Base-by-base conservation (phyloP, 2,888 invertebrate species). In the Blastobasis adustella region DNA sequence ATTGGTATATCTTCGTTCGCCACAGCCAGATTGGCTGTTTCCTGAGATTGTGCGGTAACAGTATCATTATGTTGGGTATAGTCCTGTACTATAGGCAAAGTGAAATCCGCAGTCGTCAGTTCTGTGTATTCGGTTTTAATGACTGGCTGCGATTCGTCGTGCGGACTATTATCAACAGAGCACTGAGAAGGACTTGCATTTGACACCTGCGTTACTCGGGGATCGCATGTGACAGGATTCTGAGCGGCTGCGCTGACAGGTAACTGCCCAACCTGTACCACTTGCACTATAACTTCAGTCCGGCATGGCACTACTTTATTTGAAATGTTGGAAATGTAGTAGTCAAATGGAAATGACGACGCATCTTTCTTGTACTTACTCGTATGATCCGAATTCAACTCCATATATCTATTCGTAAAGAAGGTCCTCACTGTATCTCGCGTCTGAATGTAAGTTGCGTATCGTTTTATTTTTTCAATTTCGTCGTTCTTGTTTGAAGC, bases 261-360 rank as follows among this genome's bases (percentile, higher is more conserved):
- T 45, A 84, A 56, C 57, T 88, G 87, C 0, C 88, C 89, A 3
- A 92, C 83, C 67, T 92, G 92, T 0, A 92, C 91, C 1, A 92
- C 90, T 67, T 92, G 90, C 0, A 91, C 90, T 6, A 89, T 78
- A 6, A 67, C 50, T 57, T 79, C 68, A 39, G 66, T 50, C 66
- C 82, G 71, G 63, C 81, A 54, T 1, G 92, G 92, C 43, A 88
- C 82, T 55, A 93, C 89, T 82, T 91, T 90, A 55, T 91, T 91
- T 47, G 90, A 76, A 47, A 90, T 88, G 55, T 91, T 91, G 46
- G 90, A 76, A 47, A 90, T 88, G 55, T 90, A 89, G 57, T 92
- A 72, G 8, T 92, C 92, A 38, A 91, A 71, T 1, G 63, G 65
- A 51, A 66, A 66, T 45, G 54, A 53, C 39, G 49, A 37, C n/a